These are phyloP conservation scores for Monopis laevigella DNA, from an alignment of 2,888 invertebrate species.

Conservation along the genomic window DNA sequence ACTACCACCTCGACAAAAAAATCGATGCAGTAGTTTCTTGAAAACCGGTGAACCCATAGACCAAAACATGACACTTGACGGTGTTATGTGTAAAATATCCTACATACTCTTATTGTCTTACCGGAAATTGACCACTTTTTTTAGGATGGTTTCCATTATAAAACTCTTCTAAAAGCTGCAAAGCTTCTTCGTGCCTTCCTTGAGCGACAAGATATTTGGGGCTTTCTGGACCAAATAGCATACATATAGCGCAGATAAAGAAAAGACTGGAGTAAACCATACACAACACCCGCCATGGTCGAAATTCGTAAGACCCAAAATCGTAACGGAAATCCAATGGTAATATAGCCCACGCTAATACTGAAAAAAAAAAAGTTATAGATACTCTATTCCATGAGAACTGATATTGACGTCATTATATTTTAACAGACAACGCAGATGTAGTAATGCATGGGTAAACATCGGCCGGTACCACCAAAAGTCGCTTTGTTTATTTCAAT, in stretches of 20 bases:
- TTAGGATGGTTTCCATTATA: slow-evolving; percentile 57
- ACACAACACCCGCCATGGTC: slow-evolving; percentile 79
- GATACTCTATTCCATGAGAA: too few relatives aligned
- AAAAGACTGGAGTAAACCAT: slow-evolving; percentile 70
- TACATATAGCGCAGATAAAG: slow-evolving; percentile 60
- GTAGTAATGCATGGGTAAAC: too few relatives aligned
- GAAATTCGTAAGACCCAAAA: slow-evolving; percentile 62
- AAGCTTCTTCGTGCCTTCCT: slow-evolving; percentile 68
- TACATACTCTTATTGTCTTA: slow-evolving; percentile 28
- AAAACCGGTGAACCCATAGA: too few relatives aligned
- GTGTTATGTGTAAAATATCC: background rate
- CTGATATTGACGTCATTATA: too few relatives aligned
- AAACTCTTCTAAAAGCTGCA: slow-evolving; percentile 69
- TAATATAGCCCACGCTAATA: slow-evolving; percentile 73
- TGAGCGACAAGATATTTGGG: slow-evolving; percentile 79
- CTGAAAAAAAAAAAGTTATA: slow-evolving; percentile 40
- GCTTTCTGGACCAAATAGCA: slow-evolving; percentile 75
- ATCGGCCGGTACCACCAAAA: too few relatives aligned
- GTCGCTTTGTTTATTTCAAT: too few relatives aligned
- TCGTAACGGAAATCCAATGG: slow-evolving; percentile 59
- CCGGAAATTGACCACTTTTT: slow-evolving; percentile 54
- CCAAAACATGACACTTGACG: too few relatives aligned
- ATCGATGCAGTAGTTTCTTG: too few relatives aligned
- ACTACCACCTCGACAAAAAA: too few relatives aligned
- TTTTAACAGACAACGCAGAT: too few relatives aligned